These are phyloP conservation scores for Leucoma salicis DNA, from an alignment of 2,888 invertebrate genomes.

Conservation along the genomic window DNA sequence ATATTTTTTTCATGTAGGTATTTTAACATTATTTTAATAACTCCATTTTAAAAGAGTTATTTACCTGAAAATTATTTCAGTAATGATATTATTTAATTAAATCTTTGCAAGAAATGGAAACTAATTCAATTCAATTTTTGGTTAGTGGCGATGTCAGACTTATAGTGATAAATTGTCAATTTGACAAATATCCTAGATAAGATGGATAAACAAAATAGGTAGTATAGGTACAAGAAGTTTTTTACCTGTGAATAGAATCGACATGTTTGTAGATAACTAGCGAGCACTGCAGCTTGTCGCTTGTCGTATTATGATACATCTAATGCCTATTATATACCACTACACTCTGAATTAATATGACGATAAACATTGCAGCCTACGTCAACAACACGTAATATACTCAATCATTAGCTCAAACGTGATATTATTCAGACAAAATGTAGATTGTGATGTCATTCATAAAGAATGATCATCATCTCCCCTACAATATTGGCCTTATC, in stretches of 20 bases:
- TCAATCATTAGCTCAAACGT: slow-evolving; percentile 23
- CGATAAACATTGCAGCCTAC: slow-evolving; percentile 33
- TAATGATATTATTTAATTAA: background rate
- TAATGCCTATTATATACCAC: too few relatives aligned
- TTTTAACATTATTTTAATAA: slow-evolving; percentile 2
- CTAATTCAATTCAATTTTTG: too few relatives aligned
- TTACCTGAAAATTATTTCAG: background rate
- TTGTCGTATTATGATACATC: too few relatives aligned
- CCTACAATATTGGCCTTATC: too few relatives aligned
- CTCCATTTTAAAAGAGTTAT: background rate
- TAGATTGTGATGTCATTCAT: too few relatives aligned
- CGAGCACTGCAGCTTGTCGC: slow-evolving; percentile 35
- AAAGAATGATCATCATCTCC: too few relatives aligned
- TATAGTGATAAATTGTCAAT: background rate
- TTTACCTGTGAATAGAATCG: slow-evolving; percentile 20
- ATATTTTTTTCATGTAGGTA: too few relatives aligned
- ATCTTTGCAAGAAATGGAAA: background rate
- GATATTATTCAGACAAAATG: too few relatives aligned
- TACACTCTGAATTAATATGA: slow-evolving; percentile 32
- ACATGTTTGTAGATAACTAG: slow-evolving; percentile 15
- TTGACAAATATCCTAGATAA: slow-evolving; percentile 15
- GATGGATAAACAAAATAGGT: slow-evolving; percentile 4
- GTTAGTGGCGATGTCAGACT: too few relatives aligned
- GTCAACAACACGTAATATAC: slow-evolving; percentile 27
- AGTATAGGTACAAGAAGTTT: slow-evolving; percentile 12